phyloP scores from a whole-genome alignment of 2,113 vertebrate genomes.

The Oceanites oceanicus region DNA sequence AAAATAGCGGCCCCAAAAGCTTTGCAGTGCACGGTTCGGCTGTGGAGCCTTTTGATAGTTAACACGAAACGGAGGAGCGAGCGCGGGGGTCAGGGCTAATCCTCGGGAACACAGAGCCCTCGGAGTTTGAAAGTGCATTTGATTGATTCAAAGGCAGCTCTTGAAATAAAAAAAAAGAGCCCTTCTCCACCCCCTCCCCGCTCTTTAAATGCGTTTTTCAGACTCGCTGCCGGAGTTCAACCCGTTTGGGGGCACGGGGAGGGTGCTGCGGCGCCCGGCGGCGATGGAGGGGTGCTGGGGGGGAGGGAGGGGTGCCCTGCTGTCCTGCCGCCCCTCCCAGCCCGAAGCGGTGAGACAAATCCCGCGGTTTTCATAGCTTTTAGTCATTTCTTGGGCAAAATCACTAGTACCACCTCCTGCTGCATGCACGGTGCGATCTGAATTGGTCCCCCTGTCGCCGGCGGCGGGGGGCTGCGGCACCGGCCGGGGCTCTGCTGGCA shows the following conservation, averaged over 20 bases:
- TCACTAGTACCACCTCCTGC: accelerated
- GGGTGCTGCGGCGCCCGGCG: accelerated
- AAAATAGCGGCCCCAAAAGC: accelerated
- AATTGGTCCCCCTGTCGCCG: accelerated
- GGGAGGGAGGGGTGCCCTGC: not conserved
- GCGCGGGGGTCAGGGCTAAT: not conserved
- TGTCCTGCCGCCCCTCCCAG: accelerated
- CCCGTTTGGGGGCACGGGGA: no score
- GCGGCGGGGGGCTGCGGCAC: accelerated
- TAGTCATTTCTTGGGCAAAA: not conserved
- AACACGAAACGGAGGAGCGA: accelerated
- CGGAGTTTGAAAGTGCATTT: accelerated
- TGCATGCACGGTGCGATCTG: no score
- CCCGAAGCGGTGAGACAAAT: not conserved
- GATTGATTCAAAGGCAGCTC: not conserved
- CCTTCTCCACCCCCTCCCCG: not conserved
- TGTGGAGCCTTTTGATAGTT: not conserved
- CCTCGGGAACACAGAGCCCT: not conserved
- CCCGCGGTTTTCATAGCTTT: accelerated
- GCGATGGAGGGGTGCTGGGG: not conserved
- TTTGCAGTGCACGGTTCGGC: accelerated
- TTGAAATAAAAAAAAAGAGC: not conserved
- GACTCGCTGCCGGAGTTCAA: accelerated
- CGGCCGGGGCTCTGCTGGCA: accelerated
- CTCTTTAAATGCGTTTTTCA: not conserved